Base-by-base conservation (phyloP, 2,888 invertebrate genomes). In the Drosophila rellima region DNA sequence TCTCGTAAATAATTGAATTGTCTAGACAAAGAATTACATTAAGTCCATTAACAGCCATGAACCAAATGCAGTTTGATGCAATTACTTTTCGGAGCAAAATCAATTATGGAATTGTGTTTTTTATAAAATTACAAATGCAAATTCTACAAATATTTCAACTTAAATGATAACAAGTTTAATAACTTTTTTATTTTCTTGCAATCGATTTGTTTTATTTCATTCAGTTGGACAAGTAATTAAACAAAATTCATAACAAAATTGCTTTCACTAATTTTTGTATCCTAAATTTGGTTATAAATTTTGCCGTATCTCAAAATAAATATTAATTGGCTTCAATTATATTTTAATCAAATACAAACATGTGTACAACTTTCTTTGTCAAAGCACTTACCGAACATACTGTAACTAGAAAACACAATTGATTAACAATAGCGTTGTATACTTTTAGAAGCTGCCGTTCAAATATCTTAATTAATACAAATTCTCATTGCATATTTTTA, bases 11-110 rank as follows among this genome's bases (percentile, higher is more conserved):
- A 26, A 23, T 51, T 35, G 26, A 51, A 37, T 37, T 51, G 26
- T 51, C 35, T 26, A 26, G 51, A 37, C 37, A n/a, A n/a, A 15
- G 35, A n/a, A n/a, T 50, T 23, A 23, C n/a, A 17, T 11, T 31
- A 18, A 33, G 11, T 2, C 17, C 15, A 17, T 47, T 2, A 47
- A 47, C 5, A 47, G 15, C 2, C 17, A 13, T 20, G 26, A n/a
- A n/a, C 13, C n/a, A 3, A 44, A n/a, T 40, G 26, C 44, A 26
- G 15, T 15, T 20, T 44, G n/a, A 15, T 10, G 26, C 15, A 15
- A 17, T 47, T 47, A 13, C 1, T 8, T n/a, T 5, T 10, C 1
- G 13, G n/a, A 2, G 7, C 2, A 11, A 17, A 29, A 8, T 11
- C 2, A 2, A 31, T 17, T 10, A 5, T 11, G 7, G 6, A 26